Evolutionary conservation across 2,113 vertebrate genomes (phyloP), one percentile per base, ranked within the genome.

Genomic region (Heterotilapia buettikoferi): DNA sequence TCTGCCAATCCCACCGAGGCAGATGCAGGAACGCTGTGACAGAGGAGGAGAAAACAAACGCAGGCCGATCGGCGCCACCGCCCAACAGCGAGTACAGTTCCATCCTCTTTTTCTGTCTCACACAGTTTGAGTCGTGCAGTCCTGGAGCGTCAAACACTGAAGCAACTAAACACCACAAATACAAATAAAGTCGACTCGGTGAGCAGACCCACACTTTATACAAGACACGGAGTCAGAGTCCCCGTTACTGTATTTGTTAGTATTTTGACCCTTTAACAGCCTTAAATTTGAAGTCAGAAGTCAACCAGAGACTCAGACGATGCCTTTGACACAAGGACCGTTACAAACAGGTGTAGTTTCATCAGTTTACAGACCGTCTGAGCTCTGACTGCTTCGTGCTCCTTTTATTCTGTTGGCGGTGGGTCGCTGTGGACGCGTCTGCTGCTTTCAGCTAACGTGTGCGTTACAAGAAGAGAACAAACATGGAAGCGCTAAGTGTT

Each of bases 401-500:
- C 59, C 9, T 36, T 1, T n/a, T 66, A 7, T 4, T 63, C 61
- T 38, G 19, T 0, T 13, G 14, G 1, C 3, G 1, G 12, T 6
- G 1, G 10, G 16, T 29, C 59, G 9, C 31, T n/a, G 16, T n/a
- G 61, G 6, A n/a, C 10, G 4, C 4, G 10, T n/a, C 16, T 57
- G 56, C 57, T 19, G 59, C 5, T 36, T 1, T n/a, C 61, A 36
- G 31, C 33, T 54, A 12, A 24, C 2, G 0, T 24, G 53, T 54
- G 26, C 14, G 36, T 24, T 14, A 61, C 3, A 61, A 0, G 26
- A 61, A 57, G 54, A 26, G 54, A 7, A 56, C 21, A 1, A 14
- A 7, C 54, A 56, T 26, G 54, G 54, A 56, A 0, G 57, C 57
- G 0, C 8, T 2, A 2, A 9, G 57, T 31, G 57, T 9, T 61